Evolutionary conservation across 2,113 vertebrate genomes (phyloP).

Genomic region (Cricetomys ansorgei): DNA sequence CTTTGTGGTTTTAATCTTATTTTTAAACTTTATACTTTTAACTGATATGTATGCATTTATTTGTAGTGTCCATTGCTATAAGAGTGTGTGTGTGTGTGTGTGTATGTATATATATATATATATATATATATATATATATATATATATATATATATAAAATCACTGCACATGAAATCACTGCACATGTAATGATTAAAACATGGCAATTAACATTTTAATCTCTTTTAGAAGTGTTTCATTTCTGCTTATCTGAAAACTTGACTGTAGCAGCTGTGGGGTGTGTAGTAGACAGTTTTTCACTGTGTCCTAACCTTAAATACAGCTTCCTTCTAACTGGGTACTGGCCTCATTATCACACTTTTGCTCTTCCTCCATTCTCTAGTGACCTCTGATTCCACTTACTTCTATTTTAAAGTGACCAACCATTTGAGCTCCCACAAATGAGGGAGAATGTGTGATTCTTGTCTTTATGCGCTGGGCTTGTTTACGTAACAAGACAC

Average conservation of each 20-base stretch:
- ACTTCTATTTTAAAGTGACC: not conserved
- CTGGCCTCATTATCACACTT: not conserved
- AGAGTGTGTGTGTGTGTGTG: too few species aligned
- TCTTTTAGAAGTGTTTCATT: not conserved
- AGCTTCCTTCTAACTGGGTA: not conserved
- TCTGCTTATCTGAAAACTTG: not conserved
- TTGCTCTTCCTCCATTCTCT: not conserved
- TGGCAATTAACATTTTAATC: not conserved
- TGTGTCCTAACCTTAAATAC: not conserved
- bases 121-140: too few species aligned
- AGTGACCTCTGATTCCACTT: not conserved
- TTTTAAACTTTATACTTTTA: not conserved
- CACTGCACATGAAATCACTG: too few species aligned
- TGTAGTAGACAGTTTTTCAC: not conserved
- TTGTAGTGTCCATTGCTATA: not conserved
- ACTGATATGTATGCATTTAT: not conserved
- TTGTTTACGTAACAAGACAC: not conserved
- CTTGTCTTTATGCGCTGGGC: not conserved
- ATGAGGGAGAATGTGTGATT: not conserved
- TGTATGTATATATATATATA: too few species aligned
- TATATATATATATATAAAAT: too few species aligned
- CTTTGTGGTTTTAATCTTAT: not conserved
- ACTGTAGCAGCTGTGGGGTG: not conserved
- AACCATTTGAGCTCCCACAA: not conserved
- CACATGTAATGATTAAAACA: not conserved